Base-by-base conservation (phyloP, 2,888 invertebrate species). In the Bombylius major region DNA sequence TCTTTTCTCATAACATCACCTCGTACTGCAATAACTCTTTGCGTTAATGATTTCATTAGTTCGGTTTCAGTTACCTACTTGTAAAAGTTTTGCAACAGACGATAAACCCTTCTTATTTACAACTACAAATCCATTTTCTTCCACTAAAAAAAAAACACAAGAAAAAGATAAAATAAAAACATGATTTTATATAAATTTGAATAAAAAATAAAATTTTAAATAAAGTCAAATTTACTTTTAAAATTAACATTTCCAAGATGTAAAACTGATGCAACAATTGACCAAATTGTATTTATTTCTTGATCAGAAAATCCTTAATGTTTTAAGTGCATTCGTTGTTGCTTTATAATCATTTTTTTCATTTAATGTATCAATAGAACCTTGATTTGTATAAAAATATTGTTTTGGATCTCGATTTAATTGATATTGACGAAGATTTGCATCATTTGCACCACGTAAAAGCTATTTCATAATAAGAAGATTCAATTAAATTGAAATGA, bases 1-100 rank as follows among this genome's bases (percentile, higher is more conserved):
- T 85, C 85, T 76, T 97, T 97, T 71, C 87, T 82, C 80, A 94
- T 86, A 14, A 94, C 84, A 72, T 92, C 91, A 62, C 95, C 95
- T 12, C 92, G 87, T 0, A 97, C 96, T 0, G 97, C 87, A 64
- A 98, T 89, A 50, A 94, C 89, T 58, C 97, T 79, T 58, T 89
- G 87, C 55, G 88, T 88, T 66, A 98, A 76, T 0, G 94, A 85
- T 44, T 81, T 80, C 23, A 80, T 81, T 44, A 97, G 76, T 44
- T 86, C 84, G 31, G 75, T 77, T 58, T 80, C 81, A 0, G 82
- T 75, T 9, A 90, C 85, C 34, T 80, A 76, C n/a, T n/a, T n/a
- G n/a, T n/a, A 90, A 71, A 55, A 83, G 76, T 44, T 83, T 81
- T 44, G 84, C 82, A 8, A 80, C 78, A 6, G 77, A 75, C 64